Conservation (phyloP, 2,113 vertebrate genomes). For the Mungos mungo region DNA sequence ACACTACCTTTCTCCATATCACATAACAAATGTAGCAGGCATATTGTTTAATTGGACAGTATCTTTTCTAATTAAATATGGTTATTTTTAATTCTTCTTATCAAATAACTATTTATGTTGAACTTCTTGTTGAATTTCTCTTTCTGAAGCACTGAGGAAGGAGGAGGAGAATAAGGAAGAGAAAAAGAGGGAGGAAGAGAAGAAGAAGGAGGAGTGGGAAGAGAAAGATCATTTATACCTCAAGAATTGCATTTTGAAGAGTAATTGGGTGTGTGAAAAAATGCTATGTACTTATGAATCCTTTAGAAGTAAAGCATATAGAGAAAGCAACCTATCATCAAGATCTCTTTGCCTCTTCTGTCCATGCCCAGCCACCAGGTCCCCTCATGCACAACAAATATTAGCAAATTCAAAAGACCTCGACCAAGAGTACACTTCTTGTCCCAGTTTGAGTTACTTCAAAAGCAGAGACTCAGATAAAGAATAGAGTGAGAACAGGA, state of each 20-base stretch:
- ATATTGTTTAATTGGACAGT: background rate
- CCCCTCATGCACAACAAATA: background rate
- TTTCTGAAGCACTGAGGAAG: background rate
- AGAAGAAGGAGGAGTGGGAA: fast-evolving
- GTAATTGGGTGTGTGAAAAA: background rate
- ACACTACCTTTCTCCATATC: background rate
- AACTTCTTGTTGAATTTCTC: background rate
- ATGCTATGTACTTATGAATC: background rate
- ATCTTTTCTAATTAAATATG: background rate
- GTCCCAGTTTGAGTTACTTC: background rate
- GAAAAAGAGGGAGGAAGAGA: too few relatives aligned
- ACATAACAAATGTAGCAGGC: background rate
- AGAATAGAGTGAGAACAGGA: background rate
- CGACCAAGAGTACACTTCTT: background rate
- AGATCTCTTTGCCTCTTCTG: background rate
- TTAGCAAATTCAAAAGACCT: background rate
- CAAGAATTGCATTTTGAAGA: background rate
- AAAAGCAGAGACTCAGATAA: background rate
- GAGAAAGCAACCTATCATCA: background rate
- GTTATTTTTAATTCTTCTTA: background rate
- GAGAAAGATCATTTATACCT: background rate
- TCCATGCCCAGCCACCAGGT: background rate
- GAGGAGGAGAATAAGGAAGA: too few relatives aligned
- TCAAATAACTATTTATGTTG: background rate
- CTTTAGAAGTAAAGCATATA: background rate